Evolutionary conservation across 2,888 invertebrate genomes (phyloP).

Genomic region (Watsonalla binaria): DNA sequence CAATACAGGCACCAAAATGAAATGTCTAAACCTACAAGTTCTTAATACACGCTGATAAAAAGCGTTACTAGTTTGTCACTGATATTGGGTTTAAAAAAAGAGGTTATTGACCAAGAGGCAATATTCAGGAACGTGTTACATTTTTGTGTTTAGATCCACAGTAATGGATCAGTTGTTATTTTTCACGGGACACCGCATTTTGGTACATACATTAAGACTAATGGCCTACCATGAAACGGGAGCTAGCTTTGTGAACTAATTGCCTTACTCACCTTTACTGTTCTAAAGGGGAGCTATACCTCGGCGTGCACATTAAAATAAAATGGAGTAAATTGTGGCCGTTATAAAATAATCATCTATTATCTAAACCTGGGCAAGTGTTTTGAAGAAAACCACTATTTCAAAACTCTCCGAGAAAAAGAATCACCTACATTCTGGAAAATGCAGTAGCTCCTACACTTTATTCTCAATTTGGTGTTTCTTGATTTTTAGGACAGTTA

Average conservation of each 20-base stretch:
- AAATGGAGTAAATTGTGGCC: neutral
- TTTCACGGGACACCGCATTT: slow-evolving; percentile 49
- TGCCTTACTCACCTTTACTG: slow-evolving; percentile 42
- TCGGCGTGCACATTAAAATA: slow-evolving; percentile 27
- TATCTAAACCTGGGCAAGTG: neutral
- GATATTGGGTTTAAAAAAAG: too few relatives aligned
- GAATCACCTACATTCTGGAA: too few relatives aligned
- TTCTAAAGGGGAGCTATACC: slow-evolving; percentile 28
- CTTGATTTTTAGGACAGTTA: too few relatives aligned
- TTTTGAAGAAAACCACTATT: neutral
- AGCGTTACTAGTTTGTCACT: too few relatives aligned
- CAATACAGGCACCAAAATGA: too few relatives aligned
- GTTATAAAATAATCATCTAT: neutral
- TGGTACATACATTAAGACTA: slow-evolving; percentile 52
- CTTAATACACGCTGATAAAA: too few relatives aligned
- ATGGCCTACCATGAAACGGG: slow-evolving; percentile 40
- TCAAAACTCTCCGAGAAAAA: too few relatives aligned
- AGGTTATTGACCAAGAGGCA: too few relatives aligned
- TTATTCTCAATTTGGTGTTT: too few relatives aligned
- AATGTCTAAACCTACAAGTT: too few relatives aligned
- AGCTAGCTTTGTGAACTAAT: slow-evolving; percentile 46
- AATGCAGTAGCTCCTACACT: too few relatives aligned
- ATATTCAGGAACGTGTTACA: slow-evolving; percentile 9
- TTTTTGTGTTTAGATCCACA: slow-evolving; percentile 42
- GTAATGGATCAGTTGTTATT: slow-evolving; percentile 55